phyloP scores from a whole-genome alignment of 37 sponge, comb jelly and placozoan species.

The Ephydatia muelleri region DNA sequence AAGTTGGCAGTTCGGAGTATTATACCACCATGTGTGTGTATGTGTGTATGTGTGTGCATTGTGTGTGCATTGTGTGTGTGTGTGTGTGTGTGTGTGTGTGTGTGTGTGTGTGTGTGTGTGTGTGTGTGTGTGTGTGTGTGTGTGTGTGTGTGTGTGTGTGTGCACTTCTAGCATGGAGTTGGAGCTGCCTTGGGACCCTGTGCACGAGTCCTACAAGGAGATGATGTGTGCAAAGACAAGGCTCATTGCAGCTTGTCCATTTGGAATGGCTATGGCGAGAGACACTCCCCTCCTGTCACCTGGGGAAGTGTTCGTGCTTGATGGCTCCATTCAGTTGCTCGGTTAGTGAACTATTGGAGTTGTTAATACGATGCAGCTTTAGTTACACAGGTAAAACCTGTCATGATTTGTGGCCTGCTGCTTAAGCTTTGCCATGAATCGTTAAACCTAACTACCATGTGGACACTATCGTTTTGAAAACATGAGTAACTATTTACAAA shows the following conservation, averaged over 20 bases:
- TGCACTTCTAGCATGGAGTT: conserved; percentile 42
- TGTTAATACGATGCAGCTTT: too few species aligned
- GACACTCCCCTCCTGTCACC: too few species aligned
- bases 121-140: background rate
- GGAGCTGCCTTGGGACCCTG: conserved; percentile 69
- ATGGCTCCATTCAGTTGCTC: background rate
- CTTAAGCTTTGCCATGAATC: too few species aligned
- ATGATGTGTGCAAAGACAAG: conserved; percentile 29
- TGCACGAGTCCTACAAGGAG: conserved; percentile 26
- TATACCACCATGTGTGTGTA: too few species aligned
- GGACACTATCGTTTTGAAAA: too few species aligned
- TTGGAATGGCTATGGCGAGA: background rate
- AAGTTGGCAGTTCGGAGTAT: background rate
- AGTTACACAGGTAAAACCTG: too few species aligned
- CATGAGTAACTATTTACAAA: too few species aligned
- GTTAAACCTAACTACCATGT: too few species aligned
- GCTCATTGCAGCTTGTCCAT: background rate
- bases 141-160: background rate
- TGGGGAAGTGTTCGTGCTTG: background rate
- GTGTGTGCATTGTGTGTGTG: conserved; percentile 8
- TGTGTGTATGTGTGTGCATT: too few species aligned
- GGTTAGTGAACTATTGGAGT: background rate
- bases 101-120: conserved; percentile 16
- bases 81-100: conserved; percentile 13
- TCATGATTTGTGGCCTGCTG: too few species aligned